Conservation (phyloP, 2,113 vertebrate species). For the Nothocercus julius region DNA sequence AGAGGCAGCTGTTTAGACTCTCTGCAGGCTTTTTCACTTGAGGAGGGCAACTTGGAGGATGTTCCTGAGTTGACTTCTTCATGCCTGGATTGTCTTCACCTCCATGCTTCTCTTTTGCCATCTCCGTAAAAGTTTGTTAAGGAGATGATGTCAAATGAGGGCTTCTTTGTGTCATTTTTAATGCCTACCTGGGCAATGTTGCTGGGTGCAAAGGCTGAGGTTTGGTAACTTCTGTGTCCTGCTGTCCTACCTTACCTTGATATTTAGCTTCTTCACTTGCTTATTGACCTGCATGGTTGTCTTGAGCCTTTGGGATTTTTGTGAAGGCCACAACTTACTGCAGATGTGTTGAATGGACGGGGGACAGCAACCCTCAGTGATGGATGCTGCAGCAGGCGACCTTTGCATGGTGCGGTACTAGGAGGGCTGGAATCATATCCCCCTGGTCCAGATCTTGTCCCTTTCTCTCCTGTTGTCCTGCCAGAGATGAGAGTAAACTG, state of each 20-base stretch:
- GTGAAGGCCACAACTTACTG: background rate
- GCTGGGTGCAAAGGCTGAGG: background rate
- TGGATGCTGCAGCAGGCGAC: background rate
- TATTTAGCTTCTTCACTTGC: background rate
- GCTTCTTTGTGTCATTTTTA: background rate
- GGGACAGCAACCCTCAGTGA: background rate
- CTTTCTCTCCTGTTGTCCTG: background rate
- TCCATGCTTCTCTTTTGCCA: background rate
- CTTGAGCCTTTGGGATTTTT: background rate
- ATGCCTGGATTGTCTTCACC: background rate
- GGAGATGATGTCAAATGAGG: background rate
- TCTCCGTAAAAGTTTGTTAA: background rate
- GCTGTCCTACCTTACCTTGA: background rate
- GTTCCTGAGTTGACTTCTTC: background rate
- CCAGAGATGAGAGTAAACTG: background rate
- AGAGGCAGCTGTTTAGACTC: background rate
- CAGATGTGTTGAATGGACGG: background rate
- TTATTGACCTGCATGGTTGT: background rate
- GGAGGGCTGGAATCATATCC: background rate
- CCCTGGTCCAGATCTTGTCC: fast-evolving
- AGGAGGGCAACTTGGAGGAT: background rate
- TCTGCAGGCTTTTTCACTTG: background rate
- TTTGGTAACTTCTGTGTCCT: background rate
- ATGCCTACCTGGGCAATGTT: background rate
- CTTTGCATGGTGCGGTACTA: fast-evolving